Conservation (phyloP, 1,140 invertebrate genomes). For the Drosophila rhopaloa region DNA sequence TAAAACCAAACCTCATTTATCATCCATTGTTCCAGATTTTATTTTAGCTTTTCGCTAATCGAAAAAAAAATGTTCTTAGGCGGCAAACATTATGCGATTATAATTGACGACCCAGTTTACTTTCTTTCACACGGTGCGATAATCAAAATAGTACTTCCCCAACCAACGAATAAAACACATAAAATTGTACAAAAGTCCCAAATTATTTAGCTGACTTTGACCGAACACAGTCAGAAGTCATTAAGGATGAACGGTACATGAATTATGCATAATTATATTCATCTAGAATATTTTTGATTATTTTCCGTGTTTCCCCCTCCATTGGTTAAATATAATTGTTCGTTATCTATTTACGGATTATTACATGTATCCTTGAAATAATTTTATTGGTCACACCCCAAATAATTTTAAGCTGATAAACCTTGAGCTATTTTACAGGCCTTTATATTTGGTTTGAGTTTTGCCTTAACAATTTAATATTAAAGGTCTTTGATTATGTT, state of each 20-base stretch:
- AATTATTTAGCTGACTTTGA: constrained; percentile 8
- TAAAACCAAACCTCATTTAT: background rate
- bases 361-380: constrained; percentile 6
- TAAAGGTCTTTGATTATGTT: background rate
- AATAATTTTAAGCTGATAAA: constrained; percentile 3
- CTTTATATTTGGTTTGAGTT: background rate
- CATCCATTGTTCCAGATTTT: constrained; percentile 10
- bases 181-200: constrained; percentile 6
- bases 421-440: constrained; percentile 28
- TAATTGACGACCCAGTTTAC: constrained; percentile 20
- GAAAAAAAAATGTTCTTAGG: background rate
- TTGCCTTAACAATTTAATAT: background rate
- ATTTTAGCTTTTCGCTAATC: constrained; percentile 24
- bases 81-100: constrained; percentile 27
- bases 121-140: background rate
- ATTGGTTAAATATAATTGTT: background rate
- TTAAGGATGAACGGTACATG: constrained; percentile 36
- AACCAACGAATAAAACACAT: background rate
- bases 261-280: constrained; percentile 46
- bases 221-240: constrained; percentile 18
- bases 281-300: constrained; percentile 18
- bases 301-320: constrained; percentile 6
- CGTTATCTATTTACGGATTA: constrained; percentile 38
- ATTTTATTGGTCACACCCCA: constrained; percentile 8
- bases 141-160: background rate